Percentiles rank a stretch among this genome's conserved stretches.
Evolutionary conservation across 2,797 vertebrate species (phyloP).

Genomic region (Lutjanus campechanus): DNA sequence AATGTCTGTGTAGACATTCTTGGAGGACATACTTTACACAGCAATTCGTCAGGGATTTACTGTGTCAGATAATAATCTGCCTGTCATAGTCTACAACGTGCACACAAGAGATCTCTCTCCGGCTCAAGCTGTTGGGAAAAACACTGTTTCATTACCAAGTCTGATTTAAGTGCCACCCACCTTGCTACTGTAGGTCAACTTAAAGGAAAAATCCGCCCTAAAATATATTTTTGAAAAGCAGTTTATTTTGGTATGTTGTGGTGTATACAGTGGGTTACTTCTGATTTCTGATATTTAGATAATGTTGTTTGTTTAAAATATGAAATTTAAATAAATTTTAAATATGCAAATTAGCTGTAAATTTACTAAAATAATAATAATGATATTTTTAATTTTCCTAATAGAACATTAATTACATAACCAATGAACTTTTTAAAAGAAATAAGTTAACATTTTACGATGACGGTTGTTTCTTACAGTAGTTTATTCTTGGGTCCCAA

Average conservation of each 20-base stretch:
- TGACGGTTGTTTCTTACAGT: too few relatives aligned
- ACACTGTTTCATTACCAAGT: not conserved
- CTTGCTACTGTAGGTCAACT: not conserved
- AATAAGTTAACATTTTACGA: too few relatives aligned
- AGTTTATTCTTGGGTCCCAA: too few relatives aligned
- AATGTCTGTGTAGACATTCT: conserved; percentile 44
- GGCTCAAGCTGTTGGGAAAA: not conserved
- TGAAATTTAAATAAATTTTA: too few relatives aligned
- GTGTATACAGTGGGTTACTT: too few relatives aligned
- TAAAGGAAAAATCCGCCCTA: not conserved
- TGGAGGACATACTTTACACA: conserved; percentile 52
- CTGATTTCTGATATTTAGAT: not conserved
- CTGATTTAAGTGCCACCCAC: conserved; percentile 13
- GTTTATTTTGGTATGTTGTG: not conserved
- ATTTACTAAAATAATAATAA: too few relatives aligned
- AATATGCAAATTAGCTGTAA: too few relatives aligned
- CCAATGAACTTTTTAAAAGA: too few relatives aligned
- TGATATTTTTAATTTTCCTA: too few relatives aligned
- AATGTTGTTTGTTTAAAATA: too few relatives aligned
- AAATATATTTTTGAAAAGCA: not conserved
- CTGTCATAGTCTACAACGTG: conserved; percentile 27
- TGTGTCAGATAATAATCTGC: conserved; percentile 50
- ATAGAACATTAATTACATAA: too few relatives aligned
- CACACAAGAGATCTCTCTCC: not conserved
- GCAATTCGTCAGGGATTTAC: conserved; percentile 61